These are phyloP conservation scores for Pongo pygmaeus DNA, from an alignment of 2,113 vertebrate species.

Conservation along the genomic window DNA sequence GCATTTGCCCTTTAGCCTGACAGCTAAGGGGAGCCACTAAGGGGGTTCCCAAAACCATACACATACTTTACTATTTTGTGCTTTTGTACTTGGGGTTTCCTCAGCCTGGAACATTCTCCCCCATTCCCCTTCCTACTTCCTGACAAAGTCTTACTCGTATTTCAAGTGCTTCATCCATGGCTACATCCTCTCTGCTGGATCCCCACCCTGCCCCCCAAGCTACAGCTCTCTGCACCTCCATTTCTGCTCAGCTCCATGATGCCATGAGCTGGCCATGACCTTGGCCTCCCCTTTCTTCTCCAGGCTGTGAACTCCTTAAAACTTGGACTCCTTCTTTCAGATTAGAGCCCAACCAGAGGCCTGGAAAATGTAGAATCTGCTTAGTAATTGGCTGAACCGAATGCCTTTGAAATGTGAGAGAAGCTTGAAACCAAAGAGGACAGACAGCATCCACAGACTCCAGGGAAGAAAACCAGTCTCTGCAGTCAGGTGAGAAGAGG, in stretches of 20 bases:
- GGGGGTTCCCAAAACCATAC: not conserved
- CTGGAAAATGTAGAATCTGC: not conserved
- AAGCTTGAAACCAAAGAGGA: not conserved
- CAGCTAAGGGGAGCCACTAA: not conserved
- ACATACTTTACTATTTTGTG: not conserved
- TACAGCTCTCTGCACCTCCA: not conserved
- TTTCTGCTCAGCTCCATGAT: not conserved
- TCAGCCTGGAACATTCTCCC: not conserved
- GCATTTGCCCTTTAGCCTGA: not conserved
- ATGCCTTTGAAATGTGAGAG: not conserved
- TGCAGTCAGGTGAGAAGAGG: not conserved
- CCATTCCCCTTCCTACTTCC: not conserved
- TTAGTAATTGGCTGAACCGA: not conserved
- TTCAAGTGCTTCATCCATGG: not conserved
- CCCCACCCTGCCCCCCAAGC: not conserved
- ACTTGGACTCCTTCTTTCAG: not conserved
- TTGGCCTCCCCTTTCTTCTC: not conserved
- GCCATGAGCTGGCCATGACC: not conserved
- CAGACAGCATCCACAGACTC: not conserved
- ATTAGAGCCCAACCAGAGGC: not conserved
- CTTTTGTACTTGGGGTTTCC: not conserved
- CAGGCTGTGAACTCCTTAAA: not conserved
- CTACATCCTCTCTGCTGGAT: not conserved
- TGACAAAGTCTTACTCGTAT: constrained; percentile 4
- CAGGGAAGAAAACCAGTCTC: not conserved